A percentile compares a stretch with the other conserved stretches of the same genome.
These are phyloP conservation scores for Riparia riparia DNA, from an alignment of 2,113 vertebrate species.

Conservation along the genomic window DNA sequence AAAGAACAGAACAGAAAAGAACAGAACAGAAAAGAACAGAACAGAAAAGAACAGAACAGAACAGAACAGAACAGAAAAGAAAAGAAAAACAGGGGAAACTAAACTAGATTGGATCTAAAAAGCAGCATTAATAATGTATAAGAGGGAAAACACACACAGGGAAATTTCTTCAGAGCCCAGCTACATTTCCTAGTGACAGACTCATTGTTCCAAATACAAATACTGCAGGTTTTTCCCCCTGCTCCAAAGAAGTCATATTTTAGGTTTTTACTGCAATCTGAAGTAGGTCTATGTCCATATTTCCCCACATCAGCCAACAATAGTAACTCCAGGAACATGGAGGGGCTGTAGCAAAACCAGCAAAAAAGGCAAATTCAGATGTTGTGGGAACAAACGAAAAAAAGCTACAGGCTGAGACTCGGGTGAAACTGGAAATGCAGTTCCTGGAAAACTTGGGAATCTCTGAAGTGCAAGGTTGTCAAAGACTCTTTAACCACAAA, in stretches of 20 bases:
- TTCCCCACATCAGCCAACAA: neutral
- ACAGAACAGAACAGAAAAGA: too few relatives aligned
- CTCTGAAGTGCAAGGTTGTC: neutral
- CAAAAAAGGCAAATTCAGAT: neutral
- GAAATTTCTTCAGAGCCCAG: neutral
- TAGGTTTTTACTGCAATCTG: neutral
- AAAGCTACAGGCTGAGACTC: neutral
- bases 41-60: too few relatives aligned
- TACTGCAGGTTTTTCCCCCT: neutral
- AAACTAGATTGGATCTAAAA: neutral
- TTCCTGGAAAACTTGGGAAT: neutral
- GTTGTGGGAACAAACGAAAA: too few relatives aligned
- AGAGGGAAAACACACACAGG: neutral
- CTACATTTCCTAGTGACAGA: neutral
- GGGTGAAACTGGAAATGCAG: neutral
- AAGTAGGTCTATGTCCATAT: neutral
- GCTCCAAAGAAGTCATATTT: neutral
- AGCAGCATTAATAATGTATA: constrained; percentile 40
- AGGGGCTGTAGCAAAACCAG: neutral
- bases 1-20: too few relatives aligned
- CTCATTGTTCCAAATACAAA: neutral
- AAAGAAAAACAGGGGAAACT: neutral
- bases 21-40: too few relatives aligned
- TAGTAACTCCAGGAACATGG: neutral
- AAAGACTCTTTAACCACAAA: neutral